Base-by-base conservation (phyloP, 2,113 vertebrate genomes). In the Leptocoma aspasia region DNA sequence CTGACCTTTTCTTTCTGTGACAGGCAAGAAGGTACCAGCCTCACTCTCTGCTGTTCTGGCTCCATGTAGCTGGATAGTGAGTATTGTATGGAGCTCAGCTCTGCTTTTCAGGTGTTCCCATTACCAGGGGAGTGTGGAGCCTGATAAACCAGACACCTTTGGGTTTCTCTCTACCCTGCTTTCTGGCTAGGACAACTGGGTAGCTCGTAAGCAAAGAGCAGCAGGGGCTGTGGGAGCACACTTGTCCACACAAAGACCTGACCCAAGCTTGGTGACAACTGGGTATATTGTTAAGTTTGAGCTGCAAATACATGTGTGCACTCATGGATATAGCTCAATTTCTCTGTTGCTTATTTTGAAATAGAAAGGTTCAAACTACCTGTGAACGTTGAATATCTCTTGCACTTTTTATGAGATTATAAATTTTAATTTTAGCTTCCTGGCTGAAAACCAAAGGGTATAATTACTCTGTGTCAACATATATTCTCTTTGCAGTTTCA, bases 381-480 rank as follows among this genome's bases (percentile, higher is more conserved):
- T 52, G 17, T 41, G 53, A 82, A 75, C 3, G 4, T 26, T 87
- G 44, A 80, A 63, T 31, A 50, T 35, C 42, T 57, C 50, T 76
- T 86, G 63, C 45, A 76, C 50, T 81, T 86, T 83, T 90, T 35
- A 93, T 65, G 54, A 94, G 42, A 90, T 70, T 35, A 92, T 87
- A 82, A 82, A 94, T 91, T 94, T 92, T 72, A 77, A 88, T 86
- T 92, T 82, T 68, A 82, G 53, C 39, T 88, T 59, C 12, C 57
- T 93, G 63, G 42, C 30, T 80, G 57, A 87, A 93, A 85, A 60
- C 22, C 44, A 72, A 69, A 90, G 16, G 22, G 37, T 44, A 6
- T 80, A 88, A 93, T 95, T 82, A 92, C 50, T 72, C 49, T 80
- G 30, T 88, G 88, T 95, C 71, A 93, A 90, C 59, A 93, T 70